Evolutionary conservation across 2,888 invertebrate genomes (phyloP).

Genomic region (Ormyrus thymus): DNA sequence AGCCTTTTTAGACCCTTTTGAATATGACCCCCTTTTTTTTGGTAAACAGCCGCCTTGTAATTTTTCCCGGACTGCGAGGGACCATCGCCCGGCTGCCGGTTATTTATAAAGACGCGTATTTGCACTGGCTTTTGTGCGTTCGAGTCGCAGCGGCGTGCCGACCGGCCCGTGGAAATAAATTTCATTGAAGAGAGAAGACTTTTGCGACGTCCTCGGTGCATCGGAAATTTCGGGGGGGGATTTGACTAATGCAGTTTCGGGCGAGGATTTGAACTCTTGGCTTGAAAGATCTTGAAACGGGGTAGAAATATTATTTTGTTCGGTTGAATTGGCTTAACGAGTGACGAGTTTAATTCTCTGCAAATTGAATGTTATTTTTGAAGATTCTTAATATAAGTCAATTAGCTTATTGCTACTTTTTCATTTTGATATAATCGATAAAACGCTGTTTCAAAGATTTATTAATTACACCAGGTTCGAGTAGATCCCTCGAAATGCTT

Average conservation of each 20-base stretch:
- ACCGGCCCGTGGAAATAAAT: not conserved
- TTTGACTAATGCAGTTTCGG: not conserved
- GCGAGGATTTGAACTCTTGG: not conserved
- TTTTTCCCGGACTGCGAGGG: constrained; percentile 3
- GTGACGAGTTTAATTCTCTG: no score
- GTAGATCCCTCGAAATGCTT: no score
- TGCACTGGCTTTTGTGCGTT: not conserved
- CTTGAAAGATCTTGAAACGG: no score
- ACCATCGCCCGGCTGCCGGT: not conserved
- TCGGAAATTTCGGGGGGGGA: not conserved
- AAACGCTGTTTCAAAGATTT: no score
- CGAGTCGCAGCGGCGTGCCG: not conserved
- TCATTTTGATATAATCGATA: no score
- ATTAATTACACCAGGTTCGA: no score
- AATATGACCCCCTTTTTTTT: constrained; percentile 24
- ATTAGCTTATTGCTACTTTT: no score
- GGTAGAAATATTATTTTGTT: no score
- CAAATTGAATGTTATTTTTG: no score
- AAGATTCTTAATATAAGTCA: no score
- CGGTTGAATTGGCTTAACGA: no score
- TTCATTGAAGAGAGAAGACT: not conserved
- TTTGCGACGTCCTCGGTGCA: no score
- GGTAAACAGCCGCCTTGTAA: constrained; percentile 10
- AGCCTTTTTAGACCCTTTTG: constrained; percentile 32
- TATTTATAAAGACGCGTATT: constrained; percentile 35